Base-by-base conservation (phyloP, 30 jellyfish, hydroid and myxozoan genomes). In the Chrysaora quinquecirrha region DNA sequence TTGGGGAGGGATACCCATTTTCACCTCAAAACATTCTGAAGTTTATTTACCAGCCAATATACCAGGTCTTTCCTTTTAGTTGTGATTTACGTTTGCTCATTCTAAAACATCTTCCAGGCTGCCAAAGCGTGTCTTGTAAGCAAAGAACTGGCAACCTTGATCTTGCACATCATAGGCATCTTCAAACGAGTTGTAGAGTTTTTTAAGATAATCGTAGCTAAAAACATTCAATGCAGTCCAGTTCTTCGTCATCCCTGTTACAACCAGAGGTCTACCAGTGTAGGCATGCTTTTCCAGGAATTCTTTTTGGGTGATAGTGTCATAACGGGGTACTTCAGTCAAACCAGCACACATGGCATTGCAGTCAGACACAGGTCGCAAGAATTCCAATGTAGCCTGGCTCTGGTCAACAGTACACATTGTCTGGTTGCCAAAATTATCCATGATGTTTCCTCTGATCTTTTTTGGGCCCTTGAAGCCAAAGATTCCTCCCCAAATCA, bases 31-130 rank as follows among this genome's bases (percentile, higher is more conserved):
- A n/a, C n/a, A n/a, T n/a, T n/a, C n/a, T n/a, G n/a, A n/a, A n/a
- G n/a, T n/a, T 43, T 65, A 19, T 97, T 50, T 89, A 95, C 99
- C 99, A 95, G 69, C 99, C 99, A 76, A 95, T 74, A 73, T 95
- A 95, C 99, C 99, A 95, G 30, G 87, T 81, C 24, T 82, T 88
- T 65, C 95, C 89, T 56, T 69, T 49, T 25, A 92, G 58, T 10
- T 75, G 56, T 19, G 96, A 84, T 20, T 96, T 84, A 52, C 76
- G 71, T 48, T 84, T 95, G 83, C 96, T 79, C 99, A 95, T 95
- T 6, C 18, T 38, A 30, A 75, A 1, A 78, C 96, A 32, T 84
- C 87, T 76, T 89, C 87, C 83, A 95, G 49, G 58, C 60, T 68
- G 25, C n/a, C 27, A 63, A 88, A 95, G 27, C 80, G 76, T 14